Evolutionary conservation across 2,113 vertebrate species (phyloP).

Genomic region (Phyllostomus hastatus): DNA sequence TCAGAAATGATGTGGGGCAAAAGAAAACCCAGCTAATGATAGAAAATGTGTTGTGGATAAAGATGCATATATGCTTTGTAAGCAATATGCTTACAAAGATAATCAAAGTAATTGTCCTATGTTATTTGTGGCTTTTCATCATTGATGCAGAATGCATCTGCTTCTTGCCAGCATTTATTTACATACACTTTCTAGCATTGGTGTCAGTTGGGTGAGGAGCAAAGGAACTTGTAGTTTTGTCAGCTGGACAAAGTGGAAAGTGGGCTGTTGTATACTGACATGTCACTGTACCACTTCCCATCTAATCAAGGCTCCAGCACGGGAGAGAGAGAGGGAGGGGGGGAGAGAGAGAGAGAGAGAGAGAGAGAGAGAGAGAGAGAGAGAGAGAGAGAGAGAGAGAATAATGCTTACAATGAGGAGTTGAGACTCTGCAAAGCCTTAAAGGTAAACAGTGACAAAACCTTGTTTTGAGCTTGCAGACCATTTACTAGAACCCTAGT

Average conservation of each 20-base stretch:
- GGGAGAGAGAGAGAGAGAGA: not conserved
- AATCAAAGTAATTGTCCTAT: not conserved
- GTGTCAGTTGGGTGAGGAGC: not conserved
- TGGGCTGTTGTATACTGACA: not conserved
- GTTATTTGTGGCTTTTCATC: not conserved
- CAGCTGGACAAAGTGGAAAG: not conserved
- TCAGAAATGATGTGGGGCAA: constrained; percentile 1
- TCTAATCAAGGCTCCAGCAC: not conserved
- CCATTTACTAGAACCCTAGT: not conserved
- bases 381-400: not conserved
- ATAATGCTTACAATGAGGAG: not conserved
- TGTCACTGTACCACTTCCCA: not conserved
- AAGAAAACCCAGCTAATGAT: not conserved
- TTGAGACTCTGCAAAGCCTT: not conserved
- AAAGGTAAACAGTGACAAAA: not conserved
- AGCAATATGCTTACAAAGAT: not conserved
- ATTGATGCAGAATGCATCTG: not conserved
- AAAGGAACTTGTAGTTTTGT: not conserved
- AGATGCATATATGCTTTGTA: not conserved
- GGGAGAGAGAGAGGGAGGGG: not conserved
- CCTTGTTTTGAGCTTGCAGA: not conserved
- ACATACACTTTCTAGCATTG: not conserved
- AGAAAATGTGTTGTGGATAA: not conserved
- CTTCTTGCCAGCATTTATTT: not conserved
- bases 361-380: not conserved